Base-by-base conservation (phyloP, 2,113 vertebrate genomes). In the Ammodramus savannarum region DNA sequence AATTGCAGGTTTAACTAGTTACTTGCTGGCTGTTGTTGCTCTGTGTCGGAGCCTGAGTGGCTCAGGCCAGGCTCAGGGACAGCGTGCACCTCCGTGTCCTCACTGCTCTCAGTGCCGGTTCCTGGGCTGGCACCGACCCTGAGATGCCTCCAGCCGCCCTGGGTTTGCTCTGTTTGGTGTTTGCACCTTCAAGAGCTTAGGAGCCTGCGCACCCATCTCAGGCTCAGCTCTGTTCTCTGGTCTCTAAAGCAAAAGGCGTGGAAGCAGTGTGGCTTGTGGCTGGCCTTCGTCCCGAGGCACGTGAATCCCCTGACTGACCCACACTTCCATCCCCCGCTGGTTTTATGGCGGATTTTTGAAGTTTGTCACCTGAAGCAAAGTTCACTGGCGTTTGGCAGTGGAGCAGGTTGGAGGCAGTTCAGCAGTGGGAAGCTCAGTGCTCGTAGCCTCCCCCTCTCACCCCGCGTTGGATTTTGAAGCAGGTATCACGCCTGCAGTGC, bases 281-380 rank as follows among this genome's bases (percentile, higher is more conserved):
- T 27, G 82, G 79, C 48, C 92, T 61, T 86, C 4, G 1, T 63
- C 78, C 61, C 3, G 43, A 8, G 54, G 36, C 61, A 4, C 62
- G 12, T 4, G 36, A 25, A 1, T 29, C 46, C 2, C 1, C 32
- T 10, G 52, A 11, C 13, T 16, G 19, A 73, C 83, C 25, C 15
- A 11, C 55, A 72, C 85, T 71, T 92, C 88, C 80, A 73, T 8
- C 49, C 65, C 57, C 65, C 23, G 16, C 22, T 4, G 41, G 0
- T 41, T 61, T 80, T 77, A 51, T 17, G 48, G 39, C 34, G 48
- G 13, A 41, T 62, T 67, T 76, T 31, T 94, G 95, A 72, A 95
- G 83, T 92, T 96, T 90, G 84, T n/a, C 65, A 81, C 80, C 61
- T 17, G 67, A 95, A 86, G 86, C 95, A 95, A 96, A 97, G 96